Evolutionary conservation across 2,797 vertebrate species (phyloP).

Genomic region (Lophotriccus pileatus): DNA sequence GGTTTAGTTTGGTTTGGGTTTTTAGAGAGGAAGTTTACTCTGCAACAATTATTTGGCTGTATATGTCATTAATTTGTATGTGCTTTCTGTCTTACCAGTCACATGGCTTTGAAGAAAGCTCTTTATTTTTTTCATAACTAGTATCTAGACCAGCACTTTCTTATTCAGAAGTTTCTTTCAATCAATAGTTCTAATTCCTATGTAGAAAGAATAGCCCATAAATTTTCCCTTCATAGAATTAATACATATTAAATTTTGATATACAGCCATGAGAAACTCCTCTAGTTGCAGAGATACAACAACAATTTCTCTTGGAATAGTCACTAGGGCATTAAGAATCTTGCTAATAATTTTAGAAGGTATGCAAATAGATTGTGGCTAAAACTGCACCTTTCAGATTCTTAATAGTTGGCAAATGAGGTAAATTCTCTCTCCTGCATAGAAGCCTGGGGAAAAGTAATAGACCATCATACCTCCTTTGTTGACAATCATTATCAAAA

Average conservation of each 20-base stretch:
- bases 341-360: background rate
- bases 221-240: background rate
- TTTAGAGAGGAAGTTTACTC: background rate
- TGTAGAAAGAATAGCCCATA: background rate
- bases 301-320: background rate
- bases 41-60: background rate
- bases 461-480: background rate
- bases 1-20: background rate
- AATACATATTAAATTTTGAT: background rate
- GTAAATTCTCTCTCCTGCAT: background rate
- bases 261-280: background rate
- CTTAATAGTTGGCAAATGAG: background rate
- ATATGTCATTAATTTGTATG: background rate
- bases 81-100: background rate
- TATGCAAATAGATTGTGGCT: background rate
- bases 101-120: background rate
- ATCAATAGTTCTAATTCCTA: background rate
- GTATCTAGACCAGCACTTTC: background rate
- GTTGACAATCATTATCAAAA: background rate
- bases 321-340: background rate
- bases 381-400: background rate
- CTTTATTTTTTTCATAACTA: background rate
- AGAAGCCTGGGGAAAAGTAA: background rate
- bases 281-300: background rate
- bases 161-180: constrained; percentile 32